Conservation (phyloP, 2,113 vertebrate genomes). For the Equus przewalskii region DNA sequence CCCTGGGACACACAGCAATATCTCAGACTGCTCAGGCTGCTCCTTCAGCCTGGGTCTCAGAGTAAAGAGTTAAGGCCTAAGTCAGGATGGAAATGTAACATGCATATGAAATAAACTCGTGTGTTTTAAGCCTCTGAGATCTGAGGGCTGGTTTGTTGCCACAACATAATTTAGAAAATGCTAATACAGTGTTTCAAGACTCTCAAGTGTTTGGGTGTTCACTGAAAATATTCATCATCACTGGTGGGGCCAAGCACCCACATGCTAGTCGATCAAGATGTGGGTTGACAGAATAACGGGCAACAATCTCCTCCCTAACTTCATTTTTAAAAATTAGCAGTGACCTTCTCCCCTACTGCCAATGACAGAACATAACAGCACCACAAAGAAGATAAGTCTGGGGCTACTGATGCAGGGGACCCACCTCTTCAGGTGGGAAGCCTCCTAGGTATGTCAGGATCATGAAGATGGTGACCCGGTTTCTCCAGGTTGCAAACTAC, state of each 20-base stretch:
- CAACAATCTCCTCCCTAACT: constrained; percentile 25
- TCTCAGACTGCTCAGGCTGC: background rate
- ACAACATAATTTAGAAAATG: background rate
- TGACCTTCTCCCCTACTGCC: background rate
- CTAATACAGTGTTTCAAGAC: constrained; percentile 9
- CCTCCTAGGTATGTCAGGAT: background rate
- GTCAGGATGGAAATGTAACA: background rate
- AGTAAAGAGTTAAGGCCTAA: background rate
- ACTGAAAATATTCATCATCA: background rate
- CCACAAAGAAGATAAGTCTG: background rate
- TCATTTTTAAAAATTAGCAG: constrained; percentile 10
- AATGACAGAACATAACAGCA: background rate
- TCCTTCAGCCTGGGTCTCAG: background rate
- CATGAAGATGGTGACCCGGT: background rate
- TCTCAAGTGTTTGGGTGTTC: background rate
- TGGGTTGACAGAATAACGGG: background rate
- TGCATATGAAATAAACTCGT: background rate
- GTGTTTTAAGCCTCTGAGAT: constrained; percentile 16
- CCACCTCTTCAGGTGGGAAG: background rate
- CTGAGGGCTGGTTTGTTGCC: background rate
- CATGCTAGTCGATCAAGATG: constrained; percentile 19
- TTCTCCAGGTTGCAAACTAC: constrained; percentile 27
- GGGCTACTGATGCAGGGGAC: background rate
- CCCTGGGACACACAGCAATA: background rate
- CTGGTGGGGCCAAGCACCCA: background rate